These are phyloP conservation scores for Allophyes oxyacanthae DNA, from an alignment of 2,888 invertebrate species.

Conservation along the genomic window DNA sequence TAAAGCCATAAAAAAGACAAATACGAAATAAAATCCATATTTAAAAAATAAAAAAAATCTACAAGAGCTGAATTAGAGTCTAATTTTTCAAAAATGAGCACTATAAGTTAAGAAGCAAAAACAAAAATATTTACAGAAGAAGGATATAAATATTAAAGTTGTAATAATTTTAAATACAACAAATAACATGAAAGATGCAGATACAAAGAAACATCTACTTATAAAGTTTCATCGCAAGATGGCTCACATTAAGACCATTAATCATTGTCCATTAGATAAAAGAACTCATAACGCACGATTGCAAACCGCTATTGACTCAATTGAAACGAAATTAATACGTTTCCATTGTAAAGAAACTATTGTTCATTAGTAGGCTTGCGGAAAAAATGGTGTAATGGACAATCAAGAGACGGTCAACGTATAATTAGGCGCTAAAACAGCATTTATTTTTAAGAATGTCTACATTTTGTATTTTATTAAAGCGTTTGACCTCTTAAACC, in stretches of 20 bases:
- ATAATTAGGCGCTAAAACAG: too few relatives aligned
- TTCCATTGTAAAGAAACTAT: conserved; percentile 37
- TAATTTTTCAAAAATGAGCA: too few relatives aligned
- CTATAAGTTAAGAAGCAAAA: too few relatives aligned
- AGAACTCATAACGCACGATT: conserved; percentile 54
- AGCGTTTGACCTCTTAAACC: too few relatives aligned
- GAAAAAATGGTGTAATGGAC: conserved; percentile 16
- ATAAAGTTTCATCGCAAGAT: conserved; percentile 25
- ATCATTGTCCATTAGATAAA: conserved; percentile 42
- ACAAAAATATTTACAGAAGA: too few relatives aligned
- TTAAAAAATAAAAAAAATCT: too few relatives aligned
- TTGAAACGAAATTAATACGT: conserved; percentile 41
- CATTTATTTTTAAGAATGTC: too few relatives aligned
- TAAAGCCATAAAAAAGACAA: too few relatives aligned
- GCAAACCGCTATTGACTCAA: conserved; percentile 38
- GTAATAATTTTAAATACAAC: neutral
- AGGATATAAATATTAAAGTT: too few relatives aligned
- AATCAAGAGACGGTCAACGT: conserved; percentile 8
- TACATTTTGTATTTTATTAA: too few relatives aligned
- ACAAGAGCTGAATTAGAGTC: too few relatives aligned
- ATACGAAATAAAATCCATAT: too few relatives aligned
- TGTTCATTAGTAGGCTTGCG: conserved; percentile 31
- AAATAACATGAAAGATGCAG: conserved; percentile 13
- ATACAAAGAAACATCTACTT: conserved; percentile 6
- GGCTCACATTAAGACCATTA: conserved; percentile 38